Conservation (phyloP, 2,113 vertebrate species). For the Epinephelus lanceolatus region DNA sequence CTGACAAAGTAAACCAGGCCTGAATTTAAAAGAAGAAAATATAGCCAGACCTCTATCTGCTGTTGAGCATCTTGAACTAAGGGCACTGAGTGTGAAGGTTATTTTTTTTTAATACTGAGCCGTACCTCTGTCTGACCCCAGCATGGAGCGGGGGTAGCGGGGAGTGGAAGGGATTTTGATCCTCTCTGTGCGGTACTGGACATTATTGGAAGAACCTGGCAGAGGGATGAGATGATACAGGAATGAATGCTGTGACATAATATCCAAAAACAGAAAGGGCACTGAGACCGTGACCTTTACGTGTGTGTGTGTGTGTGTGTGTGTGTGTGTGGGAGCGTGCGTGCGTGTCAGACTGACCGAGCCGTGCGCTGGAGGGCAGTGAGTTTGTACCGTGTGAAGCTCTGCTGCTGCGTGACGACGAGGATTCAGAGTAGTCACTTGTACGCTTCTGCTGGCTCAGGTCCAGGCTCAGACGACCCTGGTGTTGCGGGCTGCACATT, state of each 20-base stretch:
- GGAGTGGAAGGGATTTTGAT: constrained; percentile 98
- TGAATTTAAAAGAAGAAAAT: not conserved
- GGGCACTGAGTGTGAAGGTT: too few species aligned
- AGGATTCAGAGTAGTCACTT: constrained; percentile 89
- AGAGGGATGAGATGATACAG: constrained; percentile 16
- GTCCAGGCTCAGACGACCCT: constrained; percentile 95
- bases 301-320: constrained; percentile 48
- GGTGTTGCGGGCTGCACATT: constrained; percentile 90
- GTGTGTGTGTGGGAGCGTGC: constrained; percentile 32
- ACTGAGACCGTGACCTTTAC: constrained; percentile 24
- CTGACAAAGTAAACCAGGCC: constrained; percentile 14
- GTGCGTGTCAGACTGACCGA: constrained; percentile 88
- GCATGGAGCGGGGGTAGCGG: constrained; percentile 92
- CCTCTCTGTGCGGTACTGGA: constrained; percentile 95
- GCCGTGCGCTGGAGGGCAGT: constrained; percentile 93
- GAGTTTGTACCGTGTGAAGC: constrained; percentile 95
- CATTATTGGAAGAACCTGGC: constrained; percentile 92
- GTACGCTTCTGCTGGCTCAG: constrained; percentile 91
- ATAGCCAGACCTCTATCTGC: not conserved
- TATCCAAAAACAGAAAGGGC: constrained; percentile 6
- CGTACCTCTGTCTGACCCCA: constrained; percentile 96
- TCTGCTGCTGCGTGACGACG: constrained; percentile 88
- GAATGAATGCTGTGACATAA: constrained; percentile 21
- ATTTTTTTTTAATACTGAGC: not conserved
- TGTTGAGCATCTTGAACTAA: constrained; percentile 1